These are phyloP conservation scores for Aptenodytes patagonicus DNA, from an alignment of 2,113 vertebrate genomes.

Conservation along the genomic window DNA sequence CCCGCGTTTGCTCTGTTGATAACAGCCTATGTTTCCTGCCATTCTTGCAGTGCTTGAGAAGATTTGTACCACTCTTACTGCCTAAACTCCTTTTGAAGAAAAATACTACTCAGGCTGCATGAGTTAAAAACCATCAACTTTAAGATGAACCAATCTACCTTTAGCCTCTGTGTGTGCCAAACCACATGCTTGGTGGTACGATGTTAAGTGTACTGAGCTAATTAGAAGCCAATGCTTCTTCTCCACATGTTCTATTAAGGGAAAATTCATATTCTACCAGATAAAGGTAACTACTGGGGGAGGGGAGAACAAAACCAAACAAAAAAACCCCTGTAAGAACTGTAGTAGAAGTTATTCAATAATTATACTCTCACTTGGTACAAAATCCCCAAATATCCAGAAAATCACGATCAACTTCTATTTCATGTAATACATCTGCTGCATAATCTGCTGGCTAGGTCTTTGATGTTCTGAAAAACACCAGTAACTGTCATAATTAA, in stretches of 20 bases:
- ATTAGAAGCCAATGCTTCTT: background rate
- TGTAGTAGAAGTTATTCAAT: background rate
- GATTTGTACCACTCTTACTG: background rate
- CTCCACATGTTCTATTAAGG: background rate
- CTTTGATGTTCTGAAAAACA: constrained; percentile 29
- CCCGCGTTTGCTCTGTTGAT: background rate
- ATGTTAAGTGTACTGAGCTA: background rate
- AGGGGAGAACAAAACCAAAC: background rate
- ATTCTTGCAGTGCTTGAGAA: background rate
- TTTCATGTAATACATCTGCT: constrained; percentile 8
- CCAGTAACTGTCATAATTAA: constrained; percentile 52
- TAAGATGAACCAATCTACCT: background rate
- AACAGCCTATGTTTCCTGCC: background rate
- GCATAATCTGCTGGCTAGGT: background rate
- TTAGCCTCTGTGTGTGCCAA: background rate
- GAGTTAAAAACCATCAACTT: background rate
- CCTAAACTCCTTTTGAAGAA: background rate
- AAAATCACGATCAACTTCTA: constrained; percentile 24
- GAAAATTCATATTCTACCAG: background rate
- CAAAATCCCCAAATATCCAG: background rate
- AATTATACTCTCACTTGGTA: background rate
- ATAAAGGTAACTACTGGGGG: background rate
- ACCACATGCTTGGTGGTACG: background rate
- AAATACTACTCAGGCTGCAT: background rate
- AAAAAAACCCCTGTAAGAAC: background rate